These are phyloP conservation scores for Disparrhopalites patrizii DNA, from an alignment of 2,888 invertebrate species.

Conservation along the genomic window DNA sequence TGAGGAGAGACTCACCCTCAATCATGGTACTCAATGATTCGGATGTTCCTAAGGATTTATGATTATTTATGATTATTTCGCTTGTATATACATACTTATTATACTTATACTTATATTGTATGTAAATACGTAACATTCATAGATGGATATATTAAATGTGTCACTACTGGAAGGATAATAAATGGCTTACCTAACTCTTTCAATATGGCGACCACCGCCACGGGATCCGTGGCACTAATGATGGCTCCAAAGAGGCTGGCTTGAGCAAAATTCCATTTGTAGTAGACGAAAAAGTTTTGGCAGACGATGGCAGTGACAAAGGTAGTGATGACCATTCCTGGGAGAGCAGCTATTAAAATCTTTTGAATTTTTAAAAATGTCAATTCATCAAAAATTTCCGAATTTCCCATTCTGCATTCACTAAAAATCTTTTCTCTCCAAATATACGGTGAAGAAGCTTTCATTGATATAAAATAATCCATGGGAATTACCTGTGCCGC, in stretches of 20 bases:
- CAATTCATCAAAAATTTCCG: too few relatives aligned
- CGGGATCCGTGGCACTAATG: constrained; percentile 55
- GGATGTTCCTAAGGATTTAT: constrained; percentile 49
- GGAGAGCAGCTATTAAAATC: constrained; percentile 44
- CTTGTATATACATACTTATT: too few relatives aligned
- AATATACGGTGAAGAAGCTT: too few relatives aligned
- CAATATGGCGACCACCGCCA: constrained; percentile 54
- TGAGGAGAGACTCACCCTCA: constrained; percentile 55
- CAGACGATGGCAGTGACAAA: constrained; percentile 42
- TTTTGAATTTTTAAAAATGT: too few relatives aligned
- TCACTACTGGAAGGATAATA: too few relatives aligned
- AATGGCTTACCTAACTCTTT: constrained; percentile 52
- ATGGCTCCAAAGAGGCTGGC: constrained; percentile 53
- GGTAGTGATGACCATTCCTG: constrained; percentile 46
- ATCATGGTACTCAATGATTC: constrained; percentile 52
- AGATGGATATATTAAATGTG: too few relatives aligned
- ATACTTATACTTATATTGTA: too few relatives aligned
- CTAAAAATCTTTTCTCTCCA: too few relatives aligned
- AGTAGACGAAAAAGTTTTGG: constrained; percentile 41
- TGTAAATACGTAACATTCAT: too few relatives aligned
- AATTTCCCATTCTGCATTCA: too few relatives aligned
- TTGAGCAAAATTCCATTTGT: constrained; percentile 51
- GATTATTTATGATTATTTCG: too few relatives aligned
- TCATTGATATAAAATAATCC: too few relatives aligned
- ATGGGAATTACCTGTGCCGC: constrained; percentile 31